Percentiles rank a stretch among this genome's conserved stretches.
Evolutionary conservation across 2,888 invertebrate genomes (phyloP).

Genomic region (Cataglyphis rosenhaueri): DNA sequence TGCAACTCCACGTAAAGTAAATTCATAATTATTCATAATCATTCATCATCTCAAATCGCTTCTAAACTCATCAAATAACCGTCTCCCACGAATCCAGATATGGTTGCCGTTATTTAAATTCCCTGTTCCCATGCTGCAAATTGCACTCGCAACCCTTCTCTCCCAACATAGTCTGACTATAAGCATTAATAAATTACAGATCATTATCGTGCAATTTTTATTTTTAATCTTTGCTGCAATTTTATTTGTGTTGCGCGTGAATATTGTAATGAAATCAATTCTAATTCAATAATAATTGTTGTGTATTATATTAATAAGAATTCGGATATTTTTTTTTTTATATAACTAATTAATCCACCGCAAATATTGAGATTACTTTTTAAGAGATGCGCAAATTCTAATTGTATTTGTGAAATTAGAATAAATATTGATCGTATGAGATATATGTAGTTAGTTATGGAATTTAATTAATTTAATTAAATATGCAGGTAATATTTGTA

Average conservation of each 20-base stretch:
- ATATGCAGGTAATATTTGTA: background rate
- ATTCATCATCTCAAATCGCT: slow-evolving; percentile 8
- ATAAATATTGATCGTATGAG: background rate
- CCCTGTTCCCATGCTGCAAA: slow-evolving; percentile 2
- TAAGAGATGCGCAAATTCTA: slow-evolving; percentile 18
- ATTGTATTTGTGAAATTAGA: slow-evolving; percentile 10
- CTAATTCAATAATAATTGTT: background rate
- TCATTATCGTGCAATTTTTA: slow-evolving; percentile 24
- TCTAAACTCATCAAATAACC: background rate
- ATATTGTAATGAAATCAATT: background rate
- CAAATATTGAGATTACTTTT: slow-evolving; percentile 5
- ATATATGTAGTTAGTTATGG: background rate
- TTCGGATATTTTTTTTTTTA: background rate
- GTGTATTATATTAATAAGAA: background rate
- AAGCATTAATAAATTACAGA: slow-evolving; percentile 11
- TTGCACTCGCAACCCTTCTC: background rate
- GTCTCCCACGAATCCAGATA: background rate
- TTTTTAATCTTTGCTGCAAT: slow-evolving; percentile 5
- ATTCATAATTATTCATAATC: slow-evolving; percentile 27
- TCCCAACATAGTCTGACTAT: background rate
- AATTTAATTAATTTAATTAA: slow-evolving; percentile 44
- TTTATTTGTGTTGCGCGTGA: background rate
- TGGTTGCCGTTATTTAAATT: slow-evolving; percentile 26
- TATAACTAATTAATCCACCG: background rate
- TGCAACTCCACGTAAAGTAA: background rate